Percentiles rank a stretch among this genome's conserved stretches.
phyloP scores from a whole-genome alignment of 2,797 vertebrate genomes.

The Hyperoplus lanceolatus region DNA sequence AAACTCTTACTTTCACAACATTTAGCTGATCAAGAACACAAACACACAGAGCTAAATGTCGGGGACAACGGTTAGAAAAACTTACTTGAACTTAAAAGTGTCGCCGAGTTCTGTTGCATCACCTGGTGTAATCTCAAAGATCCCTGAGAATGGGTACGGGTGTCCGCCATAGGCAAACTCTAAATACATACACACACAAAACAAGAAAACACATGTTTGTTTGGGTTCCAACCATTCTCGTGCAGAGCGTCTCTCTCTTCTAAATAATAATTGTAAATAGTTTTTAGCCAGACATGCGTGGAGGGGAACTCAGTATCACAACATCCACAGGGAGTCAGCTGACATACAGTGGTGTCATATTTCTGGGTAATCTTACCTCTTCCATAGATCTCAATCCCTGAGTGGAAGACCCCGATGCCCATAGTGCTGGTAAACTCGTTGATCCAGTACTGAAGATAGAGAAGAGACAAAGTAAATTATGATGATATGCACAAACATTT shows the following conservation, averaged over 20 bases:
- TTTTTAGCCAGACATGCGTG: not conserved
- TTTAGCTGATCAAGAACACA: not conserved
- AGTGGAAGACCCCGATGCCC: constrained; percentile 99
- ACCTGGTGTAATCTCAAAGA: constrained; percentile 98
- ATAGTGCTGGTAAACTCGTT: constrained; percentile 98
- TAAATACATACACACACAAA: constrained; percentile 65
- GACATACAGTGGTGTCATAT: constrained; percentile 10
- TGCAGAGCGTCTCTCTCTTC: not conserved
- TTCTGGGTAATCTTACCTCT: constrained; percentile 88
- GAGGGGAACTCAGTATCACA: constrained; percentile 11
- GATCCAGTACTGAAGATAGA: constrained; percentile 93
- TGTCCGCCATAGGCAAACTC: constrained; percentile 99
- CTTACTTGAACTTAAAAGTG: constrained; percentile 99
- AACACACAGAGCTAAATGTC: not conserved
- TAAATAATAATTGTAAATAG: not conserved
- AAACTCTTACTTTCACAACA: not conserved
- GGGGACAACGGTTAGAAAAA: constrained; percentile 25
- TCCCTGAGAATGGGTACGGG: constrained; percentile 98
- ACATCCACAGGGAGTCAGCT: constrained; percentile 4
- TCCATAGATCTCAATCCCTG: constrained; percentile 98
- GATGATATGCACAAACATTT: too few species aligned
- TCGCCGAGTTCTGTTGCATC: constrained; percentile 98
- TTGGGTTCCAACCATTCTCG: not conserved
- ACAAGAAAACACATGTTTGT: not conserved
- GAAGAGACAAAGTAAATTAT: constrained; percentile 15